phyloP scores from a whole-genome alignment of 2,797 vertebrate genomes.

The Poecilia velifera region DNA sequence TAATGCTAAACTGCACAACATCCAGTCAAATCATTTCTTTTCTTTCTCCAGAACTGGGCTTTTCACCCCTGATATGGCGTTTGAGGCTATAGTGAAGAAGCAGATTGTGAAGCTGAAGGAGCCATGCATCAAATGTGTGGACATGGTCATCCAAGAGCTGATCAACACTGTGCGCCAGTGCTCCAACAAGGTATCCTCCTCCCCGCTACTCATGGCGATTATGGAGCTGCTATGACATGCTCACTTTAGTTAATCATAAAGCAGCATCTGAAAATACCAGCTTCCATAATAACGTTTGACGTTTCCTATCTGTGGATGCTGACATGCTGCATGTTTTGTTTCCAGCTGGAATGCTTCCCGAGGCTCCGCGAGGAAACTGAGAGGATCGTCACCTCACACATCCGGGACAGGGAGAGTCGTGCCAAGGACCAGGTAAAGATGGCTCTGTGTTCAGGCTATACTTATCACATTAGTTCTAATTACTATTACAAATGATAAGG shows the following conservation, averaged over 20 bases:
- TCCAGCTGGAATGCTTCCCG: constrained; percentile 91
- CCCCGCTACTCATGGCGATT: not conserved
- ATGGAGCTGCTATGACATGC: not conserved
- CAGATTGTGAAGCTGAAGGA: constrained; percentile 94
- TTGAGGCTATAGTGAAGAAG: constrained; percentile 98
- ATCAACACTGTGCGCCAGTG: constrained; percentile 97
- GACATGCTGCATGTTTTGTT: constrained; percentile 23
- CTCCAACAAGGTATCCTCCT: constrained; percentile 86
- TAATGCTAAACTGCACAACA: not conserved
- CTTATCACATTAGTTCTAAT: not conserved
- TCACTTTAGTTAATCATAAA: not conserved
- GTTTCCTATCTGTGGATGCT: not conserved
- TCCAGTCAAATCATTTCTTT: not conserved
- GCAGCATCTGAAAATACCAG: not conserved
- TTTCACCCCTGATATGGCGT: constrained; percentile 97
- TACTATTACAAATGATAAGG: not conserved
- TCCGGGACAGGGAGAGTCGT: constrained; percentile 91
- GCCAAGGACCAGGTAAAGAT: constrained; percentile 91
- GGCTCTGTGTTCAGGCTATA: not conserved
- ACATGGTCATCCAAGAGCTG: constrained; percentile 95
- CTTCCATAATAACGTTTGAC: not conserved
- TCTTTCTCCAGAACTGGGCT: constrained; percentile 80
- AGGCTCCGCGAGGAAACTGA: constrained; percentile 92
- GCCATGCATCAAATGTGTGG: constrained; percentile 94
- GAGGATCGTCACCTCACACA: constrained; percentile 91